Evolutionary conservation across 2,113 vertebrate species (phyloP).

Genomic region (Hypanus sabinus): DNA sequence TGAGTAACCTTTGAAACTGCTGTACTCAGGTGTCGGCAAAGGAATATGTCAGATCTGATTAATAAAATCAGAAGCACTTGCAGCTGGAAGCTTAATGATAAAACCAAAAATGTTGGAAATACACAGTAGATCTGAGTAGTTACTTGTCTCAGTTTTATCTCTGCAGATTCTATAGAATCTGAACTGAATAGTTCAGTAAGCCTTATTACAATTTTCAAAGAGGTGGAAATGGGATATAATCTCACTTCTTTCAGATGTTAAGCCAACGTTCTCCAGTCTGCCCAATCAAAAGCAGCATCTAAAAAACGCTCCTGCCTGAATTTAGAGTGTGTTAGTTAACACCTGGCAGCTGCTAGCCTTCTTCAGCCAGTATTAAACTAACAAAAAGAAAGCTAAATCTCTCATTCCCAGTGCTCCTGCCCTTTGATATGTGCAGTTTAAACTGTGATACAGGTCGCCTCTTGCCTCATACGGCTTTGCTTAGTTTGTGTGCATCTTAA

Average conservation of each 20-base stretch:
- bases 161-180: neutral
- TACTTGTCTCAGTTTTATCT: neutral
- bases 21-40: neutral
- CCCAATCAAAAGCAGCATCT: neutral
- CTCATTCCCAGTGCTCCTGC: neutral
- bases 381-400: neutral
- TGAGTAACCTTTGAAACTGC: neutral
- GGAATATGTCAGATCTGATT: neutral
- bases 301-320: neutral
- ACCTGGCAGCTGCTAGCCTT: slow-evolving; percentile 27
- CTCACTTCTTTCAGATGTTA: neutral
- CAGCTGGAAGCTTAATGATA: neutral
- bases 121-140: neutral
- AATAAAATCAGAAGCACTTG: neutral
- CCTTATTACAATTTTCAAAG: neutral
- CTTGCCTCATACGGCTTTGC: neutral
- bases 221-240: neutral
- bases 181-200: neutral
- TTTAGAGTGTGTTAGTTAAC: slow-evolving; percentile 23
- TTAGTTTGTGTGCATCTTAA: neutral
- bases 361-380: neutral
- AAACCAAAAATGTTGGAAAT: neutral
- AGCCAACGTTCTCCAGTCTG: neutral
- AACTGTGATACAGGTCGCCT: neutral
- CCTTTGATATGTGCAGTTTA: neutral